Base-by-base conservation (phyloP, 2,888 invertebrate species). In the Gerris lacustris region DNA sequence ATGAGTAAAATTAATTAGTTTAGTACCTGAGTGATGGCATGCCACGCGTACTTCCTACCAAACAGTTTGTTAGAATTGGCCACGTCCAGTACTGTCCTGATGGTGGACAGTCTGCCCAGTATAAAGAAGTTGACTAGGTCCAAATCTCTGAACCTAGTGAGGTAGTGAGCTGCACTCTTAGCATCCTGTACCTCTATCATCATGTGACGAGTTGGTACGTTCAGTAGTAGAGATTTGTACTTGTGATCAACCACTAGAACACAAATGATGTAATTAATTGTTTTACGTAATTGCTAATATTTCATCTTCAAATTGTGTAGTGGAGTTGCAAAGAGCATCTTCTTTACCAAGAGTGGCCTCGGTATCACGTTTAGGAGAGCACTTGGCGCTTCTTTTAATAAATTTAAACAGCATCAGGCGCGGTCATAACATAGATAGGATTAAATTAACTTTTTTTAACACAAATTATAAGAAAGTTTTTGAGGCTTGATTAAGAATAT, bases 111-210 rank as follows among this genome's bases (percentile, higher is more conserved):
- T 76, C 86, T 88, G 5, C 91, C 93, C 68, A 95, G 82, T 9
- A 96, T 83, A 80, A 96, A 96, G 79, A 90, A 94, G 79, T 95
- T 94, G 44, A 93, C 91, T 64, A 96, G 90, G 77, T 94, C 94
- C 76, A 94, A 81, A 77, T 91, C 88, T 43, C 91, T 83, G 71
- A 92, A 82, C 78, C 88, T 86, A 72, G 85, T 83, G 75, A 94
- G 82, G 79, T 93, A 93, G 0, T 84, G 84, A 75, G 85, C 85
- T 67, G 88, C 83, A 75, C 86, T 84, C 72, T 84, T 83, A 55
- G 84, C 83, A 76, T 83, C 82, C 75, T 85, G 84, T 0, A 85
- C 82, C 6, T 85, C 85, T 5, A 90, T 87, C 73, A 96, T 94
- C 1, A 95, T 88, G 80, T 96, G 95, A 9, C 95, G 85, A 0